phyloP scores from a whole-genome alignment of 1,140 invertebrate genomes.

The Lasioglossum baleicum region DNA sequence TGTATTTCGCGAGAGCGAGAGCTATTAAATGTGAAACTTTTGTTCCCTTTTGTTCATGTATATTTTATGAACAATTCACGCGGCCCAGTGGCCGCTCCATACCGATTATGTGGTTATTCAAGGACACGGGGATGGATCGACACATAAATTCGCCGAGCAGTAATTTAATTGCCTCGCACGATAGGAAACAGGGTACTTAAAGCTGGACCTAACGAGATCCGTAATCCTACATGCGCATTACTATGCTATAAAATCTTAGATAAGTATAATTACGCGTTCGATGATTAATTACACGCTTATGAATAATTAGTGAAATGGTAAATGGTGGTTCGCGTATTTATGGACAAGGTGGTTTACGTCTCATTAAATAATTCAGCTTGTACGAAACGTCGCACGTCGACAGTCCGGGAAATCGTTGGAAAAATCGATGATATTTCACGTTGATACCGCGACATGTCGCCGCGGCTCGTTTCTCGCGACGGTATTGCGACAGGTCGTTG shows the following conservation, averaged over 20 bases:
- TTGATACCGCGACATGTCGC: not conserved
- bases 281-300: not conserved
- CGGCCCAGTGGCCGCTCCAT: not conserved
- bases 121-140: not conserved
- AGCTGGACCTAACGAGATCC: not conserved
- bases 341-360: not conserved
- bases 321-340: not conserved
- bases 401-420: not conserved
- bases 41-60: not conserved
- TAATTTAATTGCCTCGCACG: not conserved
- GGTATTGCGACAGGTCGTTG: not conserved
- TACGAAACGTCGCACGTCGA: not conserved
- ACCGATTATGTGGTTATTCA: not conserved
- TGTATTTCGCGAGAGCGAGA: not conserved
- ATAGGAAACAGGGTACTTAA: constrained; percentile 2
- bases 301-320: not conserved
- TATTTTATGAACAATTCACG: not conserved
- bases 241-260: not conserved
- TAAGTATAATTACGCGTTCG: not conserved
- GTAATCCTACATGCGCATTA: not conserved
- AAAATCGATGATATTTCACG: not conserved
- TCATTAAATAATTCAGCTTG: not conserved
- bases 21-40: not conserved
- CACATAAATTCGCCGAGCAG: not conserved
- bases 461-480: not conserved